Evolutionary conservation across 2,113 vertebrate species (phyloP).

Genomic region (Pangasianodon hypophthalmus): DNA sequence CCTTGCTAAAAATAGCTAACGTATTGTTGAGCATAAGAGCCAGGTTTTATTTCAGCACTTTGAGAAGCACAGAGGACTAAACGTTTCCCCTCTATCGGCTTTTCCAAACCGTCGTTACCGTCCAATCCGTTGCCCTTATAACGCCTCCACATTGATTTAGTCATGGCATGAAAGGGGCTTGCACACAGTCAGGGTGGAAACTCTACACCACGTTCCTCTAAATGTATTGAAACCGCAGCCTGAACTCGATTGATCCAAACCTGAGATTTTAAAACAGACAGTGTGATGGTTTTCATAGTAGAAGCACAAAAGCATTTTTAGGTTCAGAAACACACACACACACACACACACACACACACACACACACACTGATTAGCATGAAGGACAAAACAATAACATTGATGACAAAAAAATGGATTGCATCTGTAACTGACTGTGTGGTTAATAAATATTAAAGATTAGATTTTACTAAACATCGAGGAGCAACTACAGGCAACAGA

Average conservation of each 20-base stretch:
- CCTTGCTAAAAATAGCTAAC: slow-evolving; percentile 70
- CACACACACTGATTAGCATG: slow-evolving; percentile 9
- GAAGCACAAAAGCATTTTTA: background rate
- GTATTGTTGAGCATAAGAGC: slow-evolving; percentile 57
- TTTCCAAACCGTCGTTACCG: slow-evolving; percentile 4
- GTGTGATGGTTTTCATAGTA: slow-evolving; percentile 7
- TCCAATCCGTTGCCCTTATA: background rate
- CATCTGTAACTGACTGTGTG: slow-evolving; percentile 23
- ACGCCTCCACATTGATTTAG: background rate
- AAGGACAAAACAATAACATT: background rate
- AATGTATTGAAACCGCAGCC: slow-evolving; percentile 20
- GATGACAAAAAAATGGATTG: background rate
- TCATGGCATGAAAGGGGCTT: slow-evolving; percentile 4
- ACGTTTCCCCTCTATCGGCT: slow-evolving; percentile 51
- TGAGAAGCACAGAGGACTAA: slow-evolving; percentile 49
- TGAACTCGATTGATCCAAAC: slow-evolving; percentile 30
- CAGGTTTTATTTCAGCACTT: slow-evolving; percentile 59
- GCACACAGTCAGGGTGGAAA: slow-evolving; percentile 7
- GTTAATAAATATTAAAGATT: slow-evolving; percentile 60
- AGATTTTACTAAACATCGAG: background rate
- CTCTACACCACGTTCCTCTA: slow-evolving; percentile 10
- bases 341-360: slow-evolving; percentile 44
- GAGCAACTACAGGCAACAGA: background rate
- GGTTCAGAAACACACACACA: background rate
- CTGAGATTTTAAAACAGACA: slow-evolving; percentile 31